phyloP scores from a whole-genome alignment of 2,888 invertebrate species.

The Clanis bilineata region DNA sequence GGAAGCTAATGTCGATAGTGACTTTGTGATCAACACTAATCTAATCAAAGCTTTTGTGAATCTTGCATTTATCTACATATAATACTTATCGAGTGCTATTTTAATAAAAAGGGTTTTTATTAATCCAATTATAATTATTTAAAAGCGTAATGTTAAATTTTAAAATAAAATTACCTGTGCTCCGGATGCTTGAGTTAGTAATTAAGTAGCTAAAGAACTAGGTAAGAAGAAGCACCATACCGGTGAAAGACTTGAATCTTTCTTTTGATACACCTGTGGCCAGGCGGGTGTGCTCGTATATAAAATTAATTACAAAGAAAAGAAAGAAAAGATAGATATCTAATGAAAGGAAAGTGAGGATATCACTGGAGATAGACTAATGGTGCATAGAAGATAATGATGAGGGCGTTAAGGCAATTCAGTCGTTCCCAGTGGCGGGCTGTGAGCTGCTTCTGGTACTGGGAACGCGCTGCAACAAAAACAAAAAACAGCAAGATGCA shows the following conservation, averaged over 20 bases:
- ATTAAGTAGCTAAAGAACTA: conserved; percentile 25
- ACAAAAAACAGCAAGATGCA: conserved; percentile 75
- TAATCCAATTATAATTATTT: conserved; percentile 33
- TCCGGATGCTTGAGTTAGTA: conserved; percentile 54
- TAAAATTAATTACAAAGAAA: conserved; percentile 1
- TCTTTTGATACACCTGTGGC: not conserved
- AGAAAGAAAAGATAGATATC: not conserved
- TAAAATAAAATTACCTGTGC: conserved; percentile 63
- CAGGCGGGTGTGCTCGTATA: not conserved
- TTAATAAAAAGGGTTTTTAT: conserved; percentile 28
- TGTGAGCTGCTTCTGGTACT: conserved; percentile 66
- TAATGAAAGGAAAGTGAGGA: conserved; percentile 4
- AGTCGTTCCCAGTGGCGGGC: conserved; percentile 60
- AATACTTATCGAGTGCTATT: conserved; percentile 38
- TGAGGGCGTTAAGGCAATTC: conserved; percentile 48
- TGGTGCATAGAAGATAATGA: conserved; percentile 18
- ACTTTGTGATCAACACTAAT: conserved; percentile 45
- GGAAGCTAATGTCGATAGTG: conserved; percentile 48
- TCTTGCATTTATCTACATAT: conserved; percentile 43
- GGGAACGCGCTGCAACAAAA: conserved; percentile 77
- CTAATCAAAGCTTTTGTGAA: conserved; percentile 56
- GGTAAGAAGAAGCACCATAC: conserved; percentile 12
- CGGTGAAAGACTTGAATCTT: not conserved
- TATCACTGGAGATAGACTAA: conserved; percentile 3
- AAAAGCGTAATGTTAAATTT: conserved; percentile 34